These are phyloP conservation scores for Syngnathus acus DNA, from an alignment of 2,797 vertebrate genomes.

Conservation along the genomic window DNA sequence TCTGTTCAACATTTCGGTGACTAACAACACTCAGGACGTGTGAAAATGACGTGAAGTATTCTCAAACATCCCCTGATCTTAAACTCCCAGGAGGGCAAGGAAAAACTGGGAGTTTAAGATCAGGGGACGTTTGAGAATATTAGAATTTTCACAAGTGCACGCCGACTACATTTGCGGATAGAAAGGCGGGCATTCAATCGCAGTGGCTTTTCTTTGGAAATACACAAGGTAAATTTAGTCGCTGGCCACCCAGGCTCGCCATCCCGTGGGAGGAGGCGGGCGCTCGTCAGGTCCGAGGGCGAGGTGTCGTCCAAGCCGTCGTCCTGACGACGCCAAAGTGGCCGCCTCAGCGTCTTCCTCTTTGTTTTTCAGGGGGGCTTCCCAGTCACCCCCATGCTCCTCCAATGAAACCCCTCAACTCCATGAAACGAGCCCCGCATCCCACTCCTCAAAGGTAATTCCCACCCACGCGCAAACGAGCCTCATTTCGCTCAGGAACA, in stretches of 20 bases:
- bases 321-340: background rate
- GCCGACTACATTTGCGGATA: background rate
- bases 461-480: constrained; percentile 9
- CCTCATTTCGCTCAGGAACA: background rate
- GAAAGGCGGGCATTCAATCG: background rate
- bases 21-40: too few relatives aligned
- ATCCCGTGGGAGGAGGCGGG: background rate
- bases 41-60: too few relatives aligned
- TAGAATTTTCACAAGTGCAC: background rate
- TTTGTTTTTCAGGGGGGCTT: constrained; percentile 48
- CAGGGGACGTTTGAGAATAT: too few relatives aligned
- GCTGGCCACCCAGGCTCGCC: constrained; percentile 22
- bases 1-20: too few relatives aligned
- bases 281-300: background rate
- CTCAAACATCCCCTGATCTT: too few relatives aligned
- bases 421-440: constrained; percentile 61
- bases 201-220: constrained; percentile 61
- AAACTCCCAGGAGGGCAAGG: too few relatives aligned
- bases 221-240: constrained; percentile 69
- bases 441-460: constrained; percentile 58
- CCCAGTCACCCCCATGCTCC: constrained; percentile 55
- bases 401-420: constrained; percentile 62
- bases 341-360: background rate
- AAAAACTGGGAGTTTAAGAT: too few relatives aligned
- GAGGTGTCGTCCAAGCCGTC: background rate